Base-by-base conservation (phyloP, 1,140 invertebrate genomes). In the Steinernema khuongi region DNA sequence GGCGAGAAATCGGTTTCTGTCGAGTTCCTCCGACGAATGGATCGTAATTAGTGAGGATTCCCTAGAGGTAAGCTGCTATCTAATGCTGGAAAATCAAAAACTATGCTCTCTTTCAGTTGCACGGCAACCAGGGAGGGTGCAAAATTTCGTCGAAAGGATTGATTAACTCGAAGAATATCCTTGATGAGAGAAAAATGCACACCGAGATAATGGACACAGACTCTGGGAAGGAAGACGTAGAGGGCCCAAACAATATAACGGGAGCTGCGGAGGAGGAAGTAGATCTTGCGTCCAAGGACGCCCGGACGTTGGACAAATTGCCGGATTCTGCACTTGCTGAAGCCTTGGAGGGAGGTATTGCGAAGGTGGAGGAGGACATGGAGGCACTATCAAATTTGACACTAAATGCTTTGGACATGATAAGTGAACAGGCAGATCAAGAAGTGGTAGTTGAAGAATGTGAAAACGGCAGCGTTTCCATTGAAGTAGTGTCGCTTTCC, bases 1-100 rank as follows among this genome's bases (percentile, higher is more conserved):
- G 50, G 50, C 14, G 19, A 14, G 50, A 14, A 22, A 60, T 60
- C 50, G 50, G 14, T 60, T 22, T 60, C 50, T 22, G 14, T 60
- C 50, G 50, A 26, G 11, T 60, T 60, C 50, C 50, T 60, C 50
- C 50, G 50, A 60, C 50, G 50, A 60, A 26, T 60, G 50, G 50
- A 60, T 14, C 50, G 50, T 60, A 7, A 22, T 60, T 2, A 22
- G 26, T 22, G 50, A 60, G 22, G 50, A 60, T 22, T 7, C 19
- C 50, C 14, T 60, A 7, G 50, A 60, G 50, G 50, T n/a, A n/a
- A n/a, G n/a, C n/a, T n/a, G n/a, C n/a, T 60, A 22, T 17, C 11
- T 22, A 26, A 7, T n/a, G 36, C n/a, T n/a, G 36, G 7, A 11
- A 7, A 11, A 11, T n/a, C 36, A 7, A 41, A 11, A 41, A 41